Conservation (phyloP, 2,888 invertebrate genomes). For the Andrena marginata region DNA sequence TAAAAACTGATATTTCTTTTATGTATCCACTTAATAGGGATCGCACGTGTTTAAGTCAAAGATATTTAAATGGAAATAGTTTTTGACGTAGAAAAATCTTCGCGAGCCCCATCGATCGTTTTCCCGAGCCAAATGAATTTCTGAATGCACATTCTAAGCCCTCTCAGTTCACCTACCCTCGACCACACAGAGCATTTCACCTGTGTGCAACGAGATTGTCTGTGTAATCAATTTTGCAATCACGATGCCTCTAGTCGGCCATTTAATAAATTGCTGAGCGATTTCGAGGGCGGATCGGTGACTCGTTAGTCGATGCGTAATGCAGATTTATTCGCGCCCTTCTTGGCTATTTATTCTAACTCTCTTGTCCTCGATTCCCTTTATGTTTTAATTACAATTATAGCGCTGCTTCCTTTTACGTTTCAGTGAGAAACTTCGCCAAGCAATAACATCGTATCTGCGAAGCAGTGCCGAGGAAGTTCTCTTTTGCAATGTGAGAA, state of each 20-base stretch:
- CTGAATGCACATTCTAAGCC: constrained; percentile 33
- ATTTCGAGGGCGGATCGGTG: constrained; percentile 49
- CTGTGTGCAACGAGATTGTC: constrained; percentile 3
- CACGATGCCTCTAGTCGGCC: constrained; percentile 55
- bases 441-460: too few species aligned
- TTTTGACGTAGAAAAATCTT: constrained; percentile 1
- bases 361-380: not conserved
- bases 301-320: constrained; percentile 62
- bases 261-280: constrained; percentile 61
- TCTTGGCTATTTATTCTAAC: not conserved
- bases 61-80: not conserved
- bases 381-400: constrained; percentile 7
- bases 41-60: too few species aligned
- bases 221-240: constrained; percentile 69
- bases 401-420: too few species aligned
- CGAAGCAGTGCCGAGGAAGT: too few species aligned
- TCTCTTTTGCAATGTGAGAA: too few species aligned
- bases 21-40: not conserved
- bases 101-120: constrained; percentile 44
- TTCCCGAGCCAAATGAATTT: constrained; percentile 47
- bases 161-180: constrained; percentile 31
- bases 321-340: constrained; percentile 54
- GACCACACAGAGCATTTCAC: constrained; percentile 7
- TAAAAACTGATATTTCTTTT: not conserved
- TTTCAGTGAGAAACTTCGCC: too few species aligned